Conservation (phyloP, 2,797 vertebrate species). For the Sandelia bainsii region DNA sequence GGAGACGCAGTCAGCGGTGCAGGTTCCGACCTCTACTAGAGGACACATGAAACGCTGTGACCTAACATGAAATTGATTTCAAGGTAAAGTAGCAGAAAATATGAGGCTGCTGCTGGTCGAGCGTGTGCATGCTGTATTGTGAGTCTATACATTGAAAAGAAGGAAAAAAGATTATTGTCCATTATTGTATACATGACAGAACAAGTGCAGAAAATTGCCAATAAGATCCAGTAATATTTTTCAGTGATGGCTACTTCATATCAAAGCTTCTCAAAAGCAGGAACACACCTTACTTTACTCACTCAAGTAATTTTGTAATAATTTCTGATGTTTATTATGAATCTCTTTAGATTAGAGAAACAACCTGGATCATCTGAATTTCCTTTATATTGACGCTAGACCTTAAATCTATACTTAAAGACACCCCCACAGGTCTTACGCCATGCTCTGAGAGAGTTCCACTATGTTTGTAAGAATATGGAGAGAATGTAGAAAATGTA, state of each 20-base stretch:
- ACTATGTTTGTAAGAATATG: no score
- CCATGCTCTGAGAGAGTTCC: no score
- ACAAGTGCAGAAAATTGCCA: not conserved
- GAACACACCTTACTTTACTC: not conserved
- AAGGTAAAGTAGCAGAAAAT: conserved; percentile 50
- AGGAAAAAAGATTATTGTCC: not conserved
- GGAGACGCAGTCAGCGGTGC: conserved; percentile 76
- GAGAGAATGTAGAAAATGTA: no score
- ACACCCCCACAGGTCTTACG: not conserved
- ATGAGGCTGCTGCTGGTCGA: conserved; percentile 10
- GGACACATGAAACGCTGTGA: conserved; percentile 52
- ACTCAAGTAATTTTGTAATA: not conserved
- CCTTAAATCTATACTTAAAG: not conserved
- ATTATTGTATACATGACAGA: not conserved
- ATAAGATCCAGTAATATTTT: not conserved
- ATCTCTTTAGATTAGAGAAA: no score
- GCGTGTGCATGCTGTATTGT: not conserved
- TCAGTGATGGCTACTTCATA: not conserved
- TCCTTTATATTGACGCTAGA: no score
- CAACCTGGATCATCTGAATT: no score
- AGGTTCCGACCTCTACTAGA: conserved; percentile 71
- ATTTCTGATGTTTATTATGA: not conserved
- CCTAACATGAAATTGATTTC: conserved; percentile 66
- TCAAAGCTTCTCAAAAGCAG: not conserved
- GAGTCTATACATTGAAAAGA: not conserved